Percentiles rank a stretch among this genome's conserved stretches.
phyloP scores from a whole-genome alignment of 2,113 vertebrate species.

The Parus major region DNA sequence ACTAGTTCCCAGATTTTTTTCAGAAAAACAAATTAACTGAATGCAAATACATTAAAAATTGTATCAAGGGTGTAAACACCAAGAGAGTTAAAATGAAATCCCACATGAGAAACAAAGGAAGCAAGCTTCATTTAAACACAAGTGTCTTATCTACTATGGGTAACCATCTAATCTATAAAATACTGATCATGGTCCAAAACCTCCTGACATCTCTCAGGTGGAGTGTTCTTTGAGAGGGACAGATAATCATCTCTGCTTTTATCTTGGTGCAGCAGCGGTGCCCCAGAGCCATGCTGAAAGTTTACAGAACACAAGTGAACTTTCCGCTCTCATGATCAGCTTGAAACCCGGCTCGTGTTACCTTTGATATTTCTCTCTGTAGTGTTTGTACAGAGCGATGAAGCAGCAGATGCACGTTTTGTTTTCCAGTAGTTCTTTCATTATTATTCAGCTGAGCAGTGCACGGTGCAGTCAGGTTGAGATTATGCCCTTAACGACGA shows the following conservation, averaged over 20 bases:
- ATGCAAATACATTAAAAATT: not conserved
- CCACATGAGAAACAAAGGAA: not conserved
- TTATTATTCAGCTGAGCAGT: not conserved
- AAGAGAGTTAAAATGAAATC: not conserved
- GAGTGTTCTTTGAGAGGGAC: not conserved
- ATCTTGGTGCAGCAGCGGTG: constrained; percentile 42
- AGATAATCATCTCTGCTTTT: constrained; percentile 47
- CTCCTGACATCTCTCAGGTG: not conserved
- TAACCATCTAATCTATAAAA: constrained; percentile 12
- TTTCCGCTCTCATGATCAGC: not conserved
- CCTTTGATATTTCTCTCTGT: constrained; percentile 55
- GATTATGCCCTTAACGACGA: not conserved
- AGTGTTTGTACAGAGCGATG: not conserved
- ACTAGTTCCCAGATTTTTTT: not conserved
- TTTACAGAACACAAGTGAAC: constrained; percentile 17
- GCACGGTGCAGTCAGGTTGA: not conserved
- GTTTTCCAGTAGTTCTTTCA: not conserved
- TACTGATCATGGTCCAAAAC: not conserved
- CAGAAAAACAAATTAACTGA: not conserved
- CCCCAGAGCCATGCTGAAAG: constrained; percentile 43
- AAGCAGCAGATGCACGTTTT: not conserved
- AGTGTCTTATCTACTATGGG: not conserved
- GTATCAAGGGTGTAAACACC: not conserved
- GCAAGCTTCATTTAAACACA: not conserved
- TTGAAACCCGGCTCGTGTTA: not conserved